Base-by-base conservation (phyloP, 2,797 vertebrate species). In the Cyprinodon diabolis region DNA sequence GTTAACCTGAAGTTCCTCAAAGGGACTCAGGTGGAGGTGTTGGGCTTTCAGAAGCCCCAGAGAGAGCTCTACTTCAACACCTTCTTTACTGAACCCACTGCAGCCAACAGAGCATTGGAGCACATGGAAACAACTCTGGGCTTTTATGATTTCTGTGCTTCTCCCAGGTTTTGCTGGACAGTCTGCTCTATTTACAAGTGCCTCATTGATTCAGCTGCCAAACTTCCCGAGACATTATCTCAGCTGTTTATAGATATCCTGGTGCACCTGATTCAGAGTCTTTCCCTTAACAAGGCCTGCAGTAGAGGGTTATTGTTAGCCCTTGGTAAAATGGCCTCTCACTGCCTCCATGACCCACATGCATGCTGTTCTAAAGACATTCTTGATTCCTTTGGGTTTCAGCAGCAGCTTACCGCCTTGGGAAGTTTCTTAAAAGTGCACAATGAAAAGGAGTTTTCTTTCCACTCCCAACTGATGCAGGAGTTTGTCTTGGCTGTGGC, bases 161-260 rank as follows among this genome's bases (percentile, higher is more conserved):
- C 87, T 63, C 95, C 95, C 1, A 90, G 86, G 2, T 96, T 95
- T 72, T 95, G 95, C 80, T 95, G 95, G 94, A 95, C 91, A 17
- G 86, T 93, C 30, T 95, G 93, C 74, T 93, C 80, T 1, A 68
- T 91, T 7, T 90, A 94, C 73, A 89, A 87, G 55, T 74, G 48
- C 23, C 87, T 86, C 51, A 78, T 91, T 66, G 79, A 83, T 49
- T 70, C 79, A 69, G 76, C 73, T 40, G 78, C 56, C 4, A 25
- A 77, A 14, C 86, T 91, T n/a, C 94, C 95, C 1, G 91, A 90
- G 69, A 96, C 94, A 0, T 73, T 96, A 51, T 91, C 91, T 19
- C 90, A 94, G 79, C 80, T 96, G 66, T 93, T 80, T 79, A 84
- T 89, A 1, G 52, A 75, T 2, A 79, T 93, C 69, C 68, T 93